Evolutionary conservation across 2,113 vertebrate species (phyloP).

Genomic region (Gallinago undulata): DNA sequence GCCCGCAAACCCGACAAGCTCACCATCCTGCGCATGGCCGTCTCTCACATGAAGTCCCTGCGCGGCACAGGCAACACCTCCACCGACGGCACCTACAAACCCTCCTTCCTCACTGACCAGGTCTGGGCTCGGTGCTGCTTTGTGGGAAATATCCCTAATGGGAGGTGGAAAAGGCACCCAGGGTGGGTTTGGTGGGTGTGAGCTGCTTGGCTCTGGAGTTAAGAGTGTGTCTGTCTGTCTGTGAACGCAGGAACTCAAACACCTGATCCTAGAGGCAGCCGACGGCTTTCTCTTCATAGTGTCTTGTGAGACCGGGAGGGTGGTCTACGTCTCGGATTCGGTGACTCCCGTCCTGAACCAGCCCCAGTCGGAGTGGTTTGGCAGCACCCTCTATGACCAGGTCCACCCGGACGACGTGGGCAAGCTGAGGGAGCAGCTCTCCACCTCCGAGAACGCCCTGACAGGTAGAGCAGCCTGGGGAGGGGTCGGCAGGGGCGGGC

Average conservation of each 20-base stretch:
- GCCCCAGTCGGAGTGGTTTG: conserved; percentile 91
- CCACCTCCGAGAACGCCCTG: conserved; percentile 88
- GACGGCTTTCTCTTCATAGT: conserved; percentile 98
- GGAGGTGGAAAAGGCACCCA: fast-evolving
- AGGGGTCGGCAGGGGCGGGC: not conserved
- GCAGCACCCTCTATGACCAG: conserved; percentile 93
- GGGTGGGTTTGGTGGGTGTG: no score
- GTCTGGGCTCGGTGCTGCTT: conserved; percentile 43
- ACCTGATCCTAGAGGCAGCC: conserved; percentile 93
- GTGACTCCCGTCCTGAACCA: conserved; percentile 95
- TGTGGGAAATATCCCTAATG: fast-evolving
- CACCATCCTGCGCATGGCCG: conserved; percentile 97
- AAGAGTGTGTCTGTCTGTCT: not conserved
- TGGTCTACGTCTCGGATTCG: conserved; percentile 94
- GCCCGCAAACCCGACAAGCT: conserved; percentile 98
- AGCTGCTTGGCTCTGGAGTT: not conserved
- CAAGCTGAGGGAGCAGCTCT: conserved; percentile 95
- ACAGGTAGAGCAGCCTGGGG: conserved; percentile 73
- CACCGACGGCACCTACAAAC: conserved; percentile 91
- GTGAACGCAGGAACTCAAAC: conserved; percentile 88
- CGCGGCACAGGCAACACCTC: conserved; percentile 89
- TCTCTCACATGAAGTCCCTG: conserved; percentile 97
- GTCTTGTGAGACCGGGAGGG: conserved; percentile 91
- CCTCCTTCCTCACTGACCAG: conserved; percentile 96
- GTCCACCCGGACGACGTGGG: conserved; percentile 94